Conservation (phyloP, 2,888 invertebrate species). For the Dione vanillae region DNA sequence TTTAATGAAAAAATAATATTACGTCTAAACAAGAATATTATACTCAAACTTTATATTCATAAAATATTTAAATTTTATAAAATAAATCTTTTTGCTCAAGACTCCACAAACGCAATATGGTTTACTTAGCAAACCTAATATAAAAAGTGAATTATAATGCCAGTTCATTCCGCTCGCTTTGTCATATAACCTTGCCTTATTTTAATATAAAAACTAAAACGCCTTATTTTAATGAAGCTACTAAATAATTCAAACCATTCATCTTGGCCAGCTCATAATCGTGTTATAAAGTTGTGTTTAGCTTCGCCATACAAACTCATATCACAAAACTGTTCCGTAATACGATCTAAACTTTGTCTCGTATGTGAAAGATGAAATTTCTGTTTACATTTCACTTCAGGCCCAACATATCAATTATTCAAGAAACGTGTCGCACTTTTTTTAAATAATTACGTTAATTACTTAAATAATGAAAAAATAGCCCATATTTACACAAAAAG, state of each 20-base stretch:
- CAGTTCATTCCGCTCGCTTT: conserved; percentile 6
- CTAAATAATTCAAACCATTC: background rate
- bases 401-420: background rate
- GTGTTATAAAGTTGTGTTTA: background rate
- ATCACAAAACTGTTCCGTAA: background rate
- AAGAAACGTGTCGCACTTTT: background rate
- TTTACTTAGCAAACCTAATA: conserved; percentile 17
- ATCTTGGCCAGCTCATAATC: background rate
- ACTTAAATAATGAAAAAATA: too few species aligned
- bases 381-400: conserved; percentile 5
- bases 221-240: background rate
- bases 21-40: background rate
- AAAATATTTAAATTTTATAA: conserved; percentile 12
- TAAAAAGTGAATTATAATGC: conserved; percentile 5
- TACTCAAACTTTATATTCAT: background rate
- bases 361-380: background rate
- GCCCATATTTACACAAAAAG: too few species aligned
- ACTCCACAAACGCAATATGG: conserved; percentile 1
- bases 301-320: background rate
- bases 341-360: background rate
- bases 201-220: background rate
- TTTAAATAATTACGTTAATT: too few species aligned
- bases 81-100: background rate
- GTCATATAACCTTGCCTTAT: background rate
- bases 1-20: conserved; percentile 1